Percentiles rank a stretch among this genome's conserved stretches.
Evolutionary conservation across 2,797 vertebrate species (phyloP).

Genomic region (Lophius americanus): DNA sequence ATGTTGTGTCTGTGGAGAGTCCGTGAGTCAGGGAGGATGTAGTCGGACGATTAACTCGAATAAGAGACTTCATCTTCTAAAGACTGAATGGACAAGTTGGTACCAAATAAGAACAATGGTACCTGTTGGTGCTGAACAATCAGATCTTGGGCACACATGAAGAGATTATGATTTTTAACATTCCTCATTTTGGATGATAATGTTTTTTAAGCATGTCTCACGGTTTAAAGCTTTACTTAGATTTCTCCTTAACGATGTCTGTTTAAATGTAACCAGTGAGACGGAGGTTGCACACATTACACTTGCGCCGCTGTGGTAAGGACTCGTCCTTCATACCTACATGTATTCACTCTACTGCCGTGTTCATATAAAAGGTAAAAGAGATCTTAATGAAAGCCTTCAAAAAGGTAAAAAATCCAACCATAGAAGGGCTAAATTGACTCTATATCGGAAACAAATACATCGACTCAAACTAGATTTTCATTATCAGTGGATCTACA

Average conservation of each 20-base stretch:
- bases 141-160: not conserved
- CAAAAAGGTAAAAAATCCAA: not conserved
- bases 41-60: constrained; percentile 17
- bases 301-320: too few relatives aligned
- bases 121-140: not conserved
- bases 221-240: not conserved
- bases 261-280: not conserved
- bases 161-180: not conserved
- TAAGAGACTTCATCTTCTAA: constrained; percentile 6
- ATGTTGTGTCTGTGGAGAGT: not conserved
- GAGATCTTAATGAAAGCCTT: not conserved
- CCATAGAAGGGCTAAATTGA: not conserved
- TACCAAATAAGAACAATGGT: not conserved
- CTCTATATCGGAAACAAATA: not conserved
- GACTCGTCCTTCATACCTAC: too few relatives aligned
- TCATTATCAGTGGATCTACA: too few relatives aligned
- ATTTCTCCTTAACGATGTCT: not conserved
- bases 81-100: not conserved
- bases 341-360: too few relatives aligned
- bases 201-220: not conserved
- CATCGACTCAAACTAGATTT: not conserved
- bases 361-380: not conserved
- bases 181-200: not conserved
- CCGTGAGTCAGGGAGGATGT: constrained; percentile 4
- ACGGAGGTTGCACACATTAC: too few relatives aligned